These are phyloP conservation scores for Engraulis encrasicolus DNA, from an alignment of 2,113 vertebrate genomes.

Conservation along the genomic window DNA sequence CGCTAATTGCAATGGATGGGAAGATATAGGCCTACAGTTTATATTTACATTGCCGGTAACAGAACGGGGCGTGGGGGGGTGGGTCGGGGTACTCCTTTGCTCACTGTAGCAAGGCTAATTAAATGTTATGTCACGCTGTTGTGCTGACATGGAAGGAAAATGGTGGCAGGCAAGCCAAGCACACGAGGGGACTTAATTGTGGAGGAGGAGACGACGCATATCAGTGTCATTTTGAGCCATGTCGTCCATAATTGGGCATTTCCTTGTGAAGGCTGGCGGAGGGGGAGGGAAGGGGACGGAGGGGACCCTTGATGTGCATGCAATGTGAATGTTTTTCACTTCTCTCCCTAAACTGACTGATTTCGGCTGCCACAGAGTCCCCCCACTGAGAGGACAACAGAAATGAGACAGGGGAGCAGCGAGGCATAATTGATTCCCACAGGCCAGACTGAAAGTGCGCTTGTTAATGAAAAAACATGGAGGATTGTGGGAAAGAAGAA, in stretches of 20 bases:
- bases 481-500: slow-evolving; percentile 29
- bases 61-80: too few relatives aligned
- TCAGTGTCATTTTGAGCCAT: neutral
- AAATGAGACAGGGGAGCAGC: neutral
- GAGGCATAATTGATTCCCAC: slow-evolving; percentile 27
- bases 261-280: neutral
- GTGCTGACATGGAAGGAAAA: neutral
- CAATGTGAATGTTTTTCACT: neutral
- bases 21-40: neutral
- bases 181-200: neutral
- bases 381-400: slow-evolving; percentile 20
- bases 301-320: neutral
- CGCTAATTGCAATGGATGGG: neutral
- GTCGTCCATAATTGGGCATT: neutral
- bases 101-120: neutral
- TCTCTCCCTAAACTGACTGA: neutral
- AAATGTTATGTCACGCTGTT: neutral
- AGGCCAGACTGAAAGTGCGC: slow-evolving; percentile 23
- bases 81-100: neutral
- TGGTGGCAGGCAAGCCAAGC: neutral
- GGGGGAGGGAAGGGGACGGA: too few relatives aligned
- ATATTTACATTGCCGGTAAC: neutral
- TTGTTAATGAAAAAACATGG: slow-evolving; percentile 29
- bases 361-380: neutral
- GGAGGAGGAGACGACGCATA: neutral